Evolutionary conservation across 2,888 invertebrate species (phyloP).

Genomic region (Hirudinaria manillensis): DNA sequence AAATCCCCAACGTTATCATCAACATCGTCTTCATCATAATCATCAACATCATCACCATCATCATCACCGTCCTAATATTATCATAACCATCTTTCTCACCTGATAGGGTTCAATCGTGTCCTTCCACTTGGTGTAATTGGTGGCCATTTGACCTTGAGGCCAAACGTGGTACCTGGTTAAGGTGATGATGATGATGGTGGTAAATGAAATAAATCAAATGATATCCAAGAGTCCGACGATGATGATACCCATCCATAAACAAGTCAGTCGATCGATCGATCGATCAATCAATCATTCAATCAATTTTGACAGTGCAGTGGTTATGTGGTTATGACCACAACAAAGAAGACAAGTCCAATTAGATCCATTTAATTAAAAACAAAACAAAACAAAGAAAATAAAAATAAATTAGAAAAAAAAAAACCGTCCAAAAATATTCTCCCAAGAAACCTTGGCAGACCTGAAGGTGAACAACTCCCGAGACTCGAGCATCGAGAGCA

Average conservation of each 20-base stretch:
- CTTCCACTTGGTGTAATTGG: slow-evolving; percentile 75
- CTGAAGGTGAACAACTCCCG: slow-evolving; percentile 77
- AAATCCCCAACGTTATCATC: slow-evolving; percentile 4
- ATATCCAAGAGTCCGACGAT: neutral
- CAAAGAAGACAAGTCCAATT: neutral
- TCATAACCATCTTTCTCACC: slow-evolving; percentile 53
- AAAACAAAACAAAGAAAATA: neutral
- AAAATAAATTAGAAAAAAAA: neutral
- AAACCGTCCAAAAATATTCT: neutral
- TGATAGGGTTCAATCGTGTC: slow-evolving; percentile 70
- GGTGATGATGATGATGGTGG: too few relatives aligned
- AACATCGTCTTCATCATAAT: slow-evolving; percentile 8
- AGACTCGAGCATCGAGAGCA: slow-evolving; percentile 67
- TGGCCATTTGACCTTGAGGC: slow-evolving; percentile 79
- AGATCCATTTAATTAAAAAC: too few relatives aligned
- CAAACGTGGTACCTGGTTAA: slow-evolving; percentile 67
- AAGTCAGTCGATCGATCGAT: neutral
- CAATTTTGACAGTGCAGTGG: too few relatives aligned
- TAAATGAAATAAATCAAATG: too few relatives aligned
- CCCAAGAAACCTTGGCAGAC: slow-evolving; percentile 34
- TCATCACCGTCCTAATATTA: neutral
- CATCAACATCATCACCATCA: neutral
- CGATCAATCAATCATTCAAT: neutral
- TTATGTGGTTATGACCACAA: neutral
- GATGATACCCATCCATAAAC: neutral